Evolutionary conservation across 2,113 vertebrate species (phyloP), one percentile per base, ranked within the genome.

Genomic region (Misgurnus anguillicaudatus): DNA sequence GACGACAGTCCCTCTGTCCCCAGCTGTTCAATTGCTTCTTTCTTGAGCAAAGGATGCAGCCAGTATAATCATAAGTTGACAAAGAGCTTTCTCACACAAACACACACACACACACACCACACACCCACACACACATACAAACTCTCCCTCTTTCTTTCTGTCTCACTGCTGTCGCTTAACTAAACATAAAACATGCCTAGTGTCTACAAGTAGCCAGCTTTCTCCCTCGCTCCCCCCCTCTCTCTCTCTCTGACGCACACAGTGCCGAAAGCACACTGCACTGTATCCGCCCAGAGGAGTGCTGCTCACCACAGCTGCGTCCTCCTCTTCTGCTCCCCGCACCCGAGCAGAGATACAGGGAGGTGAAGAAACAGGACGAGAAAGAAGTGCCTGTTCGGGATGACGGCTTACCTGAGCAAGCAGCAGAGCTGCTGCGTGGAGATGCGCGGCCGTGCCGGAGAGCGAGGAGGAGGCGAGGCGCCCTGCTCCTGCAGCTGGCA

Each of bases 51-150:
- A 86, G 87, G 92, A 94, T 91, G 92, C 90, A 90, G 93, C 85
- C 89, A 93, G 92, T 94, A 94, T 92, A 95, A 90, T 91, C 94
- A 94, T 92, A 88, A 91, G 91, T 90, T 95, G 94, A 94, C 93
- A 92, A 87, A 86, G 92, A 93, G 92, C 92, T 78, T 69, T 61
- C 42, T 78, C 65, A 55, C 71, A 64, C 55, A 76, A 58, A 71
- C 77, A 57, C 70, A 61, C 77, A 75, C 42, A 55, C 64, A 65
- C 45, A 66, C 69, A 48, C 36, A 11, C 65, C 82, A 68, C 75
- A 81, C 75, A 42, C 51, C 57, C 82, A 58, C 68, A 8, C 75
- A 65, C 58, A 60, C 83, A 60, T 64, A 42, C 60, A 76, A 73
- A 71, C 53, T 55, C 77, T 75, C 58, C 45, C 77, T 55, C 72